Evolutionary conservation across 92 coral and sea anemone species (phyloP), one percentile per base, ranked within the genome.

Genomic region (Epizoanthus ramosus): DNA sequence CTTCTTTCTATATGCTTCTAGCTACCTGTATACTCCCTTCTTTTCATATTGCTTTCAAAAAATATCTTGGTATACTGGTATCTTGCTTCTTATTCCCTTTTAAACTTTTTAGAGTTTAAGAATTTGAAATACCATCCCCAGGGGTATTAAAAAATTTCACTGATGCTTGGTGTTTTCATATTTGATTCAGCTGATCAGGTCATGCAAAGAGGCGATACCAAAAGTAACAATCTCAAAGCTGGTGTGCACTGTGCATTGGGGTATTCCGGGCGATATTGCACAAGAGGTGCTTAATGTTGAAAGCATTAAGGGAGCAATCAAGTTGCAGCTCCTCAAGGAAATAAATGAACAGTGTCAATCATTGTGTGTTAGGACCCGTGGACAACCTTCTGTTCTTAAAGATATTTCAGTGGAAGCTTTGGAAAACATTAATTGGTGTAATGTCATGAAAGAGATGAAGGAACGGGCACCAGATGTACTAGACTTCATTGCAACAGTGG

Each of bases 391-490:
- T 1, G 57, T 80, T 9, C 60, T 80, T 5, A 71, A 71, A 64
- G 63, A 47, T 16, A 35, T 39, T 8, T 35, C 77, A 24, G 53
- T 70, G 24, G 33, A 71, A 80, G 63, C 74, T 15, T 67, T 85
- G 15, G 84, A 77, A 83, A 57, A 10, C n/a, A 71, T 89, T 16
- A 28, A 63, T 8, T 87, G 88, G 94, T 10, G 68, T 28, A 71
- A 14, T 31, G 61, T 88, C 53, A 63, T 87, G 85, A 37, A 22
- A 28, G 90, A 91, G 74, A 88, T 91, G 88, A 91, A 74, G 39
- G 86, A 91, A 72, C 69, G 87, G 24, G 89, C 89, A 7, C 91
- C 94, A 41, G 87, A 87, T 69, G 43, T 90, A 6, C 71, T 87
- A 17, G 83, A 90, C 73, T 75, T 86, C 19, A 58, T 87, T 23